Base-by-base conservation (phyloP, 2,797 vertebrate genomes). In the Semotilus atromaculatus region DNA sequence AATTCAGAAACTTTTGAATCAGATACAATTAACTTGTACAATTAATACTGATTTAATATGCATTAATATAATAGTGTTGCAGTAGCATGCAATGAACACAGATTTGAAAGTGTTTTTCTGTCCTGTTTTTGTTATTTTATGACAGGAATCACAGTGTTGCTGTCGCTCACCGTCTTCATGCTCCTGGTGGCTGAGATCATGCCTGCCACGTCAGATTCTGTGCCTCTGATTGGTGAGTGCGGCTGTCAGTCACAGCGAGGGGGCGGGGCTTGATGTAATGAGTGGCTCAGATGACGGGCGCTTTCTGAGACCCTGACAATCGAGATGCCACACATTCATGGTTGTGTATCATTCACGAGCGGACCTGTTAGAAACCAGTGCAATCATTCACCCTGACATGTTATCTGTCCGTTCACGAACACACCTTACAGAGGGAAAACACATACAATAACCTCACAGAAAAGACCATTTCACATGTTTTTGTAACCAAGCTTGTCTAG, bases 131-230 rank as follows among this genome's bases (percentile, higher is more conserved):
- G 68, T 40, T 89, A 23, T 81, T 0, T 70, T 86, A 80, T 92
- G 92, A 51, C 93, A 99, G 98, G 98, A 87, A 99, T 99, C 87
- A 99, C 97, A 0, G 98, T 99, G 82, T 92, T 99, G 83, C 94
- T 99, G 66, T 98, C 98, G 14, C 95, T 99, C 62, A 97, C 96
- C 0, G 97, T 99, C 90, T 98, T 99, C 87, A 98, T 99, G 98
- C 94, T 99, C 83, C 94, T 99, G 29, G 97, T 99, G 81, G 97
- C 97, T 64, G 97, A 98, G 92, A 97, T 98, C 88, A 98, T 99
- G 97, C 98, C 98, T 1, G 96, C 98, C 23, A 98, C 98, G 0
- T 99, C 98, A 0, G 97, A 99, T 88, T 99, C 98, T 0, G 97
- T 99, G 85, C 98, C 98, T 67, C 90, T 99, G 91, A 98, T 99